Conservation (phyloP, 2,113 vertebrate genomes). For the Chelonoidis abingdonii region DNA sequence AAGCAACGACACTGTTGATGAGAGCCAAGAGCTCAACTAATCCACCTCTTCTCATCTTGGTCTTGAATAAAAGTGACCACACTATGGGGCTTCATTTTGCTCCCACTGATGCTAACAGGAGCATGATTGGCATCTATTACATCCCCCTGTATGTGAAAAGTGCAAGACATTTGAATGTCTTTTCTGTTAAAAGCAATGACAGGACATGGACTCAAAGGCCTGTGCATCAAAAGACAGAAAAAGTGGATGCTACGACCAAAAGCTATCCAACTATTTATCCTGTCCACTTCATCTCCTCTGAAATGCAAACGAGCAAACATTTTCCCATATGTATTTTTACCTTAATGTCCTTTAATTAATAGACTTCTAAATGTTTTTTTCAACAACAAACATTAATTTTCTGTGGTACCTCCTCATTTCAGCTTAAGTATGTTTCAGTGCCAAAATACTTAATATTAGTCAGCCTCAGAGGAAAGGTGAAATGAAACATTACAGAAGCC, state of each 20-base stretch:
- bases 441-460: neutral
- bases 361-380: slow-evolving; percentile 18
- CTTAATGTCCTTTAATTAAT: slow-evolving; percentile 46
- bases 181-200: neutral
- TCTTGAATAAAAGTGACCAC: neutral
- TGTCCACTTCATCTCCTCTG: neutral
- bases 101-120: neutral
- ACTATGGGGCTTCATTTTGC: neutral
- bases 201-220: neutral
- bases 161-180: neutral
- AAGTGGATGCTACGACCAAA: neutral
- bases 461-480: slow-evolving; percentile 46
- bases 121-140: neutral
- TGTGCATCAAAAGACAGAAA: neutral
- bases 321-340: neutral
- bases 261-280: neutral
- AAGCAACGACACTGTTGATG: neutral
- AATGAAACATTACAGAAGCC: slow-evolving; percentile 62
- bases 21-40: neutral
- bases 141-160: neutral
- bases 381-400: slow-evolving; percentile 40
- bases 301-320: neutral
- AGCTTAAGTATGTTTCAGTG: neutral
- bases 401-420: neutral
- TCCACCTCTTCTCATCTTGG: neutral